Base-by-base conservation (phyloP, 2,888 invertebrate species). In the Melikaiella ostensackeni region DNA sequence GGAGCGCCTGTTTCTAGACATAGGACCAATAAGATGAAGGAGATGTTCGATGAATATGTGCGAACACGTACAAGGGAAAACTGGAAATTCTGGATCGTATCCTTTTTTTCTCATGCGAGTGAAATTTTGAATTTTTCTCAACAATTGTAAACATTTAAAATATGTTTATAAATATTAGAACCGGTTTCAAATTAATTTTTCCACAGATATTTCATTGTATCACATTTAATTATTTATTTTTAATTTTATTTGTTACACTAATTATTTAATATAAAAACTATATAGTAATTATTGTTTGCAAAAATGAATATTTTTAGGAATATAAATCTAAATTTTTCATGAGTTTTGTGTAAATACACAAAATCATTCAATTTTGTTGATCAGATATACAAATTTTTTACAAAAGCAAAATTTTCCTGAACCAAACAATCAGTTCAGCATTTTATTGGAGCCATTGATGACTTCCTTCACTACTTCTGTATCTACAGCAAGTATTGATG, bases 11-110 rank as follows among this genome's bases (percentile, higher is more conserved):
- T 98, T 81, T 97, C 97, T 24, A 94, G 98, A 84, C 97, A 97
- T 88, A 94, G 97, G 86, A 96, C 96, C 55, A 97, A 96, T 88
- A 96, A 97, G 89, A 96, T 98, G 94, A 96, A 96, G 86, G 98
- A 98, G 92, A 96, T 98, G 95, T 98, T 98, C 92, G 96, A 97
- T 85, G 95, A 97, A 46, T 98, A 98, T 92, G 97, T 99, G 64
- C 94, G 96, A 84, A 94, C 93, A 86, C 93, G 98, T 79, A 98
- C 98, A 24, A 93, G 96, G 90, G 96, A 96, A 88, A 98, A 98
- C 92, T 99, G 98, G 98, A 98, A 98, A 93, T 99, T 98, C 93
- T 99, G 98, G 98, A 97, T 99, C 93, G 98, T 98, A 97, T 95
- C 95, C 95, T 95, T 95, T 94, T 55, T 30, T 35, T 46, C n/a